A percentile compares a stretch with the other conserved stretches of the same genome.
These are phyloP conservation scores for Tetanocera ferruginea DNA, from an alignment of 2,888 invertebrate genomes.

Conservation along the genomic window DNA sequence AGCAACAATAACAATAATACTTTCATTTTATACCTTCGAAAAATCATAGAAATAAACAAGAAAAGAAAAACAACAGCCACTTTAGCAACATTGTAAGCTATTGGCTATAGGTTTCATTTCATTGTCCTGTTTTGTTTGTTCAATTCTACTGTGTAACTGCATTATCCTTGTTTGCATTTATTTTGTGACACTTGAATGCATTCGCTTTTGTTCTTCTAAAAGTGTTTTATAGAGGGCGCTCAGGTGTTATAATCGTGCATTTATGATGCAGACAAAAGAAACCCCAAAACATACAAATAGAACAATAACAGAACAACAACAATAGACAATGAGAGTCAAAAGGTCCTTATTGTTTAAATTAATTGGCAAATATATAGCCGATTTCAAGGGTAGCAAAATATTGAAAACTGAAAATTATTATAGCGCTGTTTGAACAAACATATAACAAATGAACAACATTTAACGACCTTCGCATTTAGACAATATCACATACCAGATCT, in stretches of 20 bases:
- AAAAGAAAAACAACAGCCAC: not conserved
- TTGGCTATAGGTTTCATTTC: slow-evolving; percentile 18
- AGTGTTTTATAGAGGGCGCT: slow-evolving; percentile 8
- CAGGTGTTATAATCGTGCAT: slow-evolving; percentile 23
- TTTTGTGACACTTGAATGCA: slow-evolving; percentile 12
- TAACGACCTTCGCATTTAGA: not conserved
- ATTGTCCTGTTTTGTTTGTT: slow-evolving; percentile 3
- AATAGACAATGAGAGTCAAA: slow-evolving; percentile 6
- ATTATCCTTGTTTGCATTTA: slow-evolving; percentile 3
- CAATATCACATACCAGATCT: too few relatives aligned
- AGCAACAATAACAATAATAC: not conserved
- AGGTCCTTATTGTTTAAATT: not conserved
- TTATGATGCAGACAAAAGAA: not conserved
- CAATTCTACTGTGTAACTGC: not conserved
- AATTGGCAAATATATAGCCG: slow-evolving; percentile 16
- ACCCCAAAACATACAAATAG: not conserved
- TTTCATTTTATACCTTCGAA: not conserved
- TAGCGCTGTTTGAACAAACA: not conserved
- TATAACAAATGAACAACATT: not conserved
- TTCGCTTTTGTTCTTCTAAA: not conserved
- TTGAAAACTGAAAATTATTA: too few relatives aligned
- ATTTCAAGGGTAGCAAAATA: too few relatives aligned
- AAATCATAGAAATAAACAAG: not conserved
- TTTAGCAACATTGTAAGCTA: not conserved
- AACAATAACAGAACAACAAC: not conserved